These are phyloP conservation scores for Numenius phaeopus DNA, from an alignment of 2,797 vertebrate species.

Conservation along the genomic window DNA sequence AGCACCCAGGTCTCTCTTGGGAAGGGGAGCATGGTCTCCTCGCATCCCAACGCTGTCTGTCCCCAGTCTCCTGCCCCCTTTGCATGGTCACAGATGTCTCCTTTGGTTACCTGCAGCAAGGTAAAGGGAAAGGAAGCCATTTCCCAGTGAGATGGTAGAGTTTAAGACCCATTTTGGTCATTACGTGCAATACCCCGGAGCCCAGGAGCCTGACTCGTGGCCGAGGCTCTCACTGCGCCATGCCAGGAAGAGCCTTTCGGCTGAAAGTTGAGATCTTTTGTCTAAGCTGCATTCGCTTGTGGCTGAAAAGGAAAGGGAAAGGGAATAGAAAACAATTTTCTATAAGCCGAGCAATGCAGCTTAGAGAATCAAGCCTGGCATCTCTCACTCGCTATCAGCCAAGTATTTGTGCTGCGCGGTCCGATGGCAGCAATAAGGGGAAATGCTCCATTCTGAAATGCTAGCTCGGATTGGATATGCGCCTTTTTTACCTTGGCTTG, in stretches of 20 bases:
- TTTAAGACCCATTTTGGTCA: not conserved
- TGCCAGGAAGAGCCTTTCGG: not conserved
- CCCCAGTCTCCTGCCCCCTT: not conserved
- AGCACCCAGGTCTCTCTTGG: not conserved
- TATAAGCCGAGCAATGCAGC: not conserved
- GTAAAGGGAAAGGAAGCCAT: not conserved
- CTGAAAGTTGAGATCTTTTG: not conserved
- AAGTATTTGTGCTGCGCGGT: not conserved
- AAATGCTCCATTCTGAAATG: constrained; percentile 11
- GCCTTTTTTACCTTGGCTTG: not conserved
- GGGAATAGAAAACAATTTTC: not conserved
- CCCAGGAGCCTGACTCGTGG: accelerated
- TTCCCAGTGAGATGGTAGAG: not conserved
- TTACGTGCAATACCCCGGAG: not conserved
- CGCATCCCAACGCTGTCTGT: accelerated
- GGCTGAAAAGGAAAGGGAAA: not conserved
- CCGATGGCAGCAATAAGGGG: not conserved
- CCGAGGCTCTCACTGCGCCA: accelerated
- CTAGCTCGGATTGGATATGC: not conserved
- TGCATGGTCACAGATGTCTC: accelerated
- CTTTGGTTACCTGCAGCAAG: not conserved
- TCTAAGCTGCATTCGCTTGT: not conserved
- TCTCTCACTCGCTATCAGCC: not conserved
- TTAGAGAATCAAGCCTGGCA: not conserved
- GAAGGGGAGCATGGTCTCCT: not conserved